Conservation (phyloP, 2,888 invertebrate genomes). For the Macaria notata region DNA sequence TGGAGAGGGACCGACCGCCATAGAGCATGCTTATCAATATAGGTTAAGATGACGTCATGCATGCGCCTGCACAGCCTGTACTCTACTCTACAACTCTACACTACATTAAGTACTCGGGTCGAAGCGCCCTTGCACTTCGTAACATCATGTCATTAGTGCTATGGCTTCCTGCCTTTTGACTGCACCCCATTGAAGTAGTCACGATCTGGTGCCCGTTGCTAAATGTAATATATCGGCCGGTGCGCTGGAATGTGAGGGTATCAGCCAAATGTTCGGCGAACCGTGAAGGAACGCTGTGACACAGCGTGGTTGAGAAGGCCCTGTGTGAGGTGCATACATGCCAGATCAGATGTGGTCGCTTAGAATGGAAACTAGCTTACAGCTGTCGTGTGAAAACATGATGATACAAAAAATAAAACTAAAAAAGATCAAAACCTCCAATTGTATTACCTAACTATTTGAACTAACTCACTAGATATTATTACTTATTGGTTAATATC, state of each 20-base stretch:
- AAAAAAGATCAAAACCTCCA: no score
- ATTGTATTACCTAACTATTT: no score
- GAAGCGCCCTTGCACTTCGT: conserved; percentile 64
- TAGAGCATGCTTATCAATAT: conserved; percentile 7
- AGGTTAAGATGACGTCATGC: conserved; percentile 11
- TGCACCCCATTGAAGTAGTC: conserved; percentile 61
- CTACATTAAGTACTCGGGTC: conserved; percentile 23
- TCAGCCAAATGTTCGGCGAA: conserved; percentile 16
- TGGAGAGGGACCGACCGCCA: neutral
- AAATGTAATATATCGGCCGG: conserved; percentile 37
- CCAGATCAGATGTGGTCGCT: no score
- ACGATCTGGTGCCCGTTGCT: conserved; percentile 54
- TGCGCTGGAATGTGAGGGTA: conserved; percentile 40
- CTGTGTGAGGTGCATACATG: no score
- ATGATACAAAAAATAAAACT: no score
- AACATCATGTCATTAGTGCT: conserved; percentile 5
- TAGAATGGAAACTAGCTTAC: no score
- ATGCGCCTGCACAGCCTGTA: conserved; percentile 22
- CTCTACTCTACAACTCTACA: conserved; percentile 4
- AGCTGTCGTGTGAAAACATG: no score
- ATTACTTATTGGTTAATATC: no score
- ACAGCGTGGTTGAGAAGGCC: no score
- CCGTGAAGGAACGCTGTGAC: conserved; percentile 6
- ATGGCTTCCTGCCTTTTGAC: conserved; percentile 62
- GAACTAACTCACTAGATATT: no score